phyloP scores from a whole-genome alignment of 2,797 vertebrate species.

The Cynopterus sphinx region DNA sequence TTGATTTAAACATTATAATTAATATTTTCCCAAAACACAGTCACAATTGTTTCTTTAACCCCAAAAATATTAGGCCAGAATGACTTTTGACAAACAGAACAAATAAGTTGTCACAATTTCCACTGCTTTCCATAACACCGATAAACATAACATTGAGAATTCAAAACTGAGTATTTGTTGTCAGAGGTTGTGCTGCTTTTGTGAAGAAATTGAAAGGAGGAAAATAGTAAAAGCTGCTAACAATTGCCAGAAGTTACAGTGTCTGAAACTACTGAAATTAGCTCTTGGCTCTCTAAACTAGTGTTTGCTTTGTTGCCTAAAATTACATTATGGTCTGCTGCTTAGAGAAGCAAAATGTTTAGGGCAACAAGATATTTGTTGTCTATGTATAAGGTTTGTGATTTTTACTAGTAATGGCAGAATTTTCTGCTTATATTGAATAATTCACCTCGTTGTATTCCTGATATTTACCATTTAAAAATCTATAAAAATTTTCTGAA shows the following conservation, averaged over 20 bases:
- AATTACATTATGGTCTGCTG: background rate
- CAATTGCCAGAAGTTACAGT: constrained; percentile 12
- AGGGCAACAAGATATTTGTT: constrained; percentile 34
- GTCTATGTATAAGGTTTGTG: background rate
- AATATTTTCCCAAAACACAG: background rate
- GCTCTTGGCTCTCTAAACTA: background rate
- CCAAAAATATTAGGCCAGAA: background rate
- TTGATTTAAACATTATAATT: constrained; percentile 24
- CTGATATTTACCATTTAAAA: background rate
- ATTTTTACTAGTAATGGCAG: constrained; percentile 2
- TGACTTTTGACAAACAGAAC: background rate
- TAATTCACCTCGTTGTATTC: background rate
- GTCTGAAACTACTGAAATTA: constrained; percentile 34
- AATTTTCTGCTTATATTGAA: constrained; percentile 42
- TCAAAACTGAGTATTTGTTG: background rate
- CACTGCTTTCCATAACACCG: background rate
- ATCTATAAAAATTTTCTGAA: background rate
- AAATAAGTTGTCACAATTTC: background rate
- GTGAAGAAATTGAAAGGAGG: constrained; percentile 41
- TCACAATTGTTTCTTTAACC: constrained; percentile 29
- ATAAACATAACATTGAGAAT: background rate
- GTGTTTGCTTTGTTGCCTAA: constrained; percentile 44
- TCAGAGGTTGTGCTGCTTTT: constrained; percentile 18
- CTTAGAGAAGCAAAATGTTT: constrained; percentile 53
- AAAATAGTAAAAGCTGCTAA: constrained; percentile 16